Evolutionary conservation across 2,113 vertebrate species (phyloP), one percentile per base, ranked within the genome.

Genomic region (Abramis brama): DNA sequence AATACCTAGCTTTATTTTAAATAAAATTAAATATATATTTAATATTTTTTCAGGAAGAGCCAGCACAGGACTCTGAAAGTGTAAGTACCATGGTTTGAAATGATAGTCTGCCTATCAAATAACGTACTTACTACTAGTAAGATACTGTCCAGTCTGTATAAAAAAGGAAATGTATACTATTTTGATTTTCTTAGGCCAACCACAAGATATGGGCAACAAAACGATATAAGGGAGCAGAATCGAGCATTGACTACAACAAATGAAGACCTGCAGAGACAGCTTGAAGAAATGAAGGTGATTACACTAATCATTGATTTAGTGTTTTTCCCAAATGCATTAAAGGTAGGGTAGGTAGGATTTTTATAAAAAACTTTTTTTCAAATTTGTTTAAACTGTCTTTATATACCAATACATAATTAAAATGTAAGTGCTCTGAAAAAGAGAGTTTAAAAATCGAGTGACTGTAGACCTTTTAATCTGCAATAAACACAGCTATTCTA

Each of bases 151-250:
- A 74, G 43, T 75, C 12, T 25, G 36, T 70, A 36, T 23, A 47
- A 75, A 25, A 74, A 74, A 27, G 11, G 7, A 59, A 60, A 25
- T 62, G 23, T 39, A 33, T 73, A n/a, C 70, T 82, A 66, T 15
- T 64, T 59, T 19, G 76, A 10, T 82, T 77, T 84, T 30, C 19
- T 6, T 10, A 94, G 93, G 5, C 8, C 90, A 0, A 88, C 90
- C 17, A 90, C 87, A 19, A 92, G 93, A 86, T 91, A 91, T 43
- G 94, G 93, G 2, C 90, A 91, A 36, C 92, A 94, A 70, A 88
- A 89, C 27, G 94, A 94, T 52, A 88, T 94, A 1, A 93, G 88
- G 78, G 93, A 94, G 66, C 94, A 94, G 81, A 94, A 95, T 79
- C 92, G 91, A 23, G 85, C 91, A 76, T 86, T 95, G 88, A 68